These are phyloP conservation scores for Sphinx pinastri DNA, from an alignment of 2,888 invertebrate species.

Conservation along the genomic window DNA sequence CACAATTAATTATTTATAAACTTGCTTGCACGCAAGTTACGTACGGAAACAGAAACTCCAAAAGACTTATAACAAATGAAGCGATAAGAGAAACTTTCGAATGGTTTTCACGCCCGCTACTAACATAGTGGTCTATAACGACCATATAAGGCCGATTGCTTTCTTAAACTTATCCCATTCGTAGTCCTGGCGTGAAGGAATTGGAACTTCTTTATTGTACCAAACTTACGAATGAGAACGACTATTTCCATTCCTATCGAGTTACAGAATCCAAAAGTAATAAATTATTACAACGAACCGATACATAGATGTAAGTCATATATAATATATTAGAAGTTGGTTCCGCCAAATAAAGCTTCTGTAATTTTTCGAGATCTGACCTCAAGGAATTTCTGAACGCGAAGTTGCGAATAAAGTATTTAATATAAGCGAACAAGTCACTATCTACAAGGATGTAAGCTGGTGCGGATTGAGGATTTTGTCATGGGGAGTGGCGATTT, in stretches of 20 bases:
- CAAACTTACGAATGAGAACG: conserved; percentile 71
- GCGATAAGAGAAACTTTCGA: conserved; percentile 73
- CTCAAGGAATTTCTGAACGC: background rate
- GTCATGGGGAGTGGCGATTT: too few species aligned
- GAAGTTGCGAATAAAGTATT: background rate
- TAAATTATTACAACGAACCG: conserved; percentile 59
- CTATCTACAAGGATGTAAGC: background rate
- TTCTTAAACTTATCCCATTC: conserved; percentile 82
- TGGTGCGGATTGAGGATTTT: too few species aligned
- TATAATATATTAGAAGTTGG: background rate
- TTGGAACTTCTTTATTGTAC: conserved; percentile 79
- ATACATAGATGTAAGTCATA: conserved; percentile 30
- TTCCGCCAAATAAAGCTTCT: background rate
- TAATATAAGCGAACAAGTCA: conserved; percentile 4
- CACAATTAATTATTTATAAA: conserved; percentile 54
- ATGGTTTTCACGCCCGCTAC: conserved; percentile 74
- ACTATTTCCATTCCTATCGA: conserved; percentile 78
- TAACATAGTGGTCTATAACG: conserved; percentile 75
- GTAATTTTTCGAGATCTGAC: background rate
- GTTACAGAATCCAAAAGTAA: conserved; percentile 60
- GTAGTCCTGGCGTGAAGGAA: conserved; percentile 70
- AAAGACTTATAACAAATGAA: conserved; percentile 70
- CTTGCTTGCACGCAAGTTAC: conserved; percentile 45
- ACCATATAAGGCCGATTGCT: conserved; percentile 82
- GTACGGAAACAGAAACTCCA: conserved; percentile 49